Evolutionary conservation across 2,113 vertebrate species (phyloP), one percentile per base, ranked within the genome.

Genomic region (Lasiurus borealis): DNA sequence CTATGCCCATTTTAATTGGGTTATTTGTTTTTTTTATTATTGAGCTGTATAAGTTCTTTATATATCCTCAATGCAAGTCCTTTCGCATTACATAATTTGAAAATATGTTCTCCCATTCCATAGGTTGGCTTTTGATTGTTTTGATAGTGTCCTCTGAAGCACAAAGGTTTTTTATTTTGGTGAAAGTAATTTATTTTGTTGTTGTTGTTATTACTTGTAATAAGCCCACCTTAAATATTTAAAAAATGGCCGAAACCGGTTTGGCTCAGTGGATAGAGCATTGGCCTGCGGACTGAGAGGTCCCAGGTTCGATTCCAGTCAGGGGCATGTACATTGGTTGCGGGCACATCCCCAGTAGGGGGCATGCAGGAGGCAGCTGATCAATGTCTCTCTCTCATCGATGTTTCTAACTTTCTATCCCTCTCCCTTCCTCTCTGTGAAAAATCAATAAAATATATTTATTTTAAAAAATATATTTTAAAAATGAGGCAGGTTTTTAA

Each of bases 21-120:
- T 88, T 87, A 86, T 36, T 95, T 96, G 54, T 85, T 44, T 54
- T 54, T 54, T 88, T 96, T n/a, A 71, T 87, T 75, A 66, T 46
- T 85, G 50, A 68, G 76, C 50, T 84, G 14, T 59, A 71, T 85
- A 71, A 62, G 25, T 69, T 94, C 54, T 69, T 85, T 69, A 44
- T 75, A 19, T 76, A 80, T 57, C 66, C 71, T 80, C 72, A 93
- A 84, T 52, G 52, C 29, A 81, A 82, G 34, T 68, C 59, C 14
- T 82, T 66, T 87, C 72, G 66, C 36, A 68, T n/a, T 73, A 40
- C 2, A 13, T 52, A 13, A 48, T 46, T 81, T 92, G 72, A 48
- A 94, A 72, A 84, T 93, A 84, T 16, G 69, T 91, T 34, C 75
- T 72, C 50, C 50, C 34, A 11, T 89, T 75, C 44, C 23, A 16